phyloP scores from a whole-genome alignment of 2,113 vertebrate genomes.

The Macrotis lagotis region DNA sequence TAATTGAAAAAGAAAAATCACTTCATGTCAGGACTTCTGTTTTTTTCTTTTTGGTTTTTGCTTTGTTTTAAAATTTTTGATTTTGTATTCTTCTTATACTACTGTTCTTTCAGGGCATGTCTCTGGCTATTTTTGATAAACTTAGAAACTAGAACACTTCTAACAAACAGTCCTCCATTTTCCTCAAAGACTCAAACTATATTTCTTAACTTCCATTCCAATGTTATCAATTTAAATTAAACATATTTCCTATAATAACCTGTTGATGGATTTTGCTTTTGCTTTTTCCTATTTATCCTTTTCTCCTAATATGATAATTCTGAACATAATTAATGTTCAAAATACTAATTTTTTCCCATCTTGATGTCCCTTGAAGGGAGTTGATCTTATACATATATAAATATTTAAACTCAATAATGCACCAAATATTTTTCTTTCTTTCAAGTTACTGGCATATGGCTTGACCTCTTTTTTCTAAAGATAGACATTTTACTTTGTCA shows the following conservation, averaged over 20 bases:
- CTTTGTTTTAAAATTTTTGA: not conserved
- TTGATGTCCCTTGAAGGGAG: not conserved
- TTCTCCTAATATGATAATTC: not conserved
- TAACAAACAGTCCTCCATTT: not conserved
- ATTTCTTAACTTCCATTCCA: not conserved
- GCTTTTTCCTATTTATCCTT: not conserved
- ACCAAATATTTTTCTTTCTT: not conserved
- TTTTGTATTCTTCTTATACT: not conserved
- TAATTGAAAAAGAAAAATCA: no score
- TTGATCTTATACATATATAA: not conserved
- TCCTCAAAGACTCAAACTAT: not conserved
- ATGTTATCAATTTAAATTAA: not conserved
- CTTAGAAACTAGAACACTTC: not conserved
- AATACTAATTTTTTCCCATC: not conserved
- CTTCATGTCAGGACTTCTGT: not conserved
- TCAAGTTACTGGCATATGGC: not conserved
- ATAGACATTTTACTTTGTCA: not conserved
- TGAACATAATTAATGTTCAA: not conserved
- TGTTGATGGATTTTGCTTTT: not conserved
- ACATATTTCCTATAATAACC: not conserved
- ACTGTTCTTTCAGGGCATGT: not conserved
- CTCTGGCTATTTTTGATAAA: not conserved
- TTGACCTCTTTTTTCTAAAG: not conserved
- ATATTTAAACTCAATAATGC: not conserved
- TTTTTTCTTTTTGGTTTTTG: not conserved